These are phyloP conservation scores for Leptarthrus brevirostris DNA, from an alignment of 2,888 invertebrate genomes.

Conservation along the genomic window DNA sequence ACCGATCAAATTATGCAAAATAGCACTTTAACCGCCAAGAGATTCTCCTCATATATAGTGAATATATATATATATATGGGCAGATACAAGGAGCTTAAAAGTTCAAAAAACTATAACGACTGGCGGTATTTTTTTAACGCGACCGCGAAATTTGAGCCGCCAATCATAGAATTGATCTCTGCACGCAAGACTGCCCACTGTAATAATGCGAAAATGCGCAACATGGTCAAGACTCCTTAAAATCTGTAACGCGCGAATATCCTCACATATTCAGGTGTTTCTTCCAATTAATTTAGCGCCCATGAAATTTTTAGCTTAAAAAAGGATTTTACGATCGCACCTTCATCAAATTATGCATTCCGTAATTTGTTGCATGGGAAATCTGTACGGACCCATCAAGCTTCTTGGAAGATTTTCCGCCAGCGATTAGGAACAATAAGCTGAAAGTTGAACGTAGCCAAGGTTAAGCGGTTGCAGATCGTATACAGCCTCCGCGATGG, in stretches of 20 bases:
- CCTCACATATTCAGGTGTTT: no score
- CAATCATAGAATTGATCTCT: not conserved
- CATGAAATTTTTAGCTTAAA: no score
- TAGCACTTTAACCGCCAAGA: not conserved
- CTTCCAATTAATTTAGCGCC: no score
- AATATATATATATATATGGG: no score
- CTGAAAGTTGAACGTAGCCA: not conserved
- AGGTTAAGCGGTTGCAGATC: not conserved
- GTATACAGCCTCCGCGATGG: not conserved
- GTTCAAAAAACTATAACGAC: not conserved
- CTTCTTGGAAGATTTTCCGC: not conserved
- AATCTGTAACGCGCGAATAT: no score
- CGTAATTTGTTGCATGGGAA: not conserved
- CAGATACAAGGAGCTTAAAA: not conserved
- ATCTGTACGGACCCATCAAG: not conserved
- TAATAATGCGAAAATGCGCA: not conserved
- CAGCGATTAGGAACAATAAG: not conserved
- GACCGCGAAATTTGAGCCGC: slow-evolving; percentile 3
- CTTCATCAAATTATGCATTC: not conserved
- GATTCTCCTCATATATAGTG: no score
- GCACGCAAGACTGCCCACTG: not conserved
- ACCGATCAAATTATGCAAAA: not conserved
- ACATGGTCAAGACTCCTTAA: not conserved
- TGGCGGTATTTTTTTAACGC: not conserved
- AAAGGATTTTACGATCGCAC: no score